Evolutionary conservation across 2,888 invertebrate genomes (phyloP), one percentile per base, ranked within the genome.

Genomic region (Diarsia brunnea): DNA sequence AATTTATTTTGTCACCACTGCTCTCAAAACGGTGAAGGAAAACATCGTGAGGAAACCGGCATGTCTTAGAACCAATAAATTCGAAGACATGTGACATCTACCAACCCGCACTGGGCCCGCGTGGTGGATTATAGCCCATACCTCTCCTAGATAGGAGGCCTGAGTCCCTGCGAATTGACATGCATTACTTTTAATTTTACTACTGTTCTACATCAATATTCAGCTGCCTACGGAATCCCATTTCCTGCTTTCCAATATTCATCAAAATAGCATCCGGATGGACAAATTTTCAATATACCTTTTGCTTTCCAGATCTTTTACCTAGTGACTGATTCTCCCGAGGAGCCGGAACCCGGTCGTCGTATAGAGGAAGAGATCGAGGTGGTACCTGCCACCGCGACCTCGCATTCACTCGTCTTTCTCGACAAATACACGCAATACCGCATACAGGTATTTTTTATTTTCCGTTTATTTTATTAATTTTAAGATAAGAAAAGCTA

Each of bases 371-470:
- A 99, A 94, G 98, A 99, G 95, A 98, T 98, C 79, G 99, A 99
- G 96, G 99, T 99, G 4, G 98, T 99, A 0, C 98, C 99, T 0
- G 99, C 99, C 0, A 97, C 98, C 0, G 98, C 98, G 68, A 98
- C 98, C 0, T 97, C 98, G 0, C 98, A 99, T 91, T 98, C 98
- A 79, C 97, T 99, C 21, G 98, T 99, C 1, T 98, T 98, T 91
- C 97, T 99, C 21, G 98, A 99, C 92, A 99, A 99, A 95, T 99
- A 98, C 94, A 99, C 99, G 0, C 98, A 98, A 89, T 99, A 99
- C 93, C 97, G 98, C 49, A 98, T 99, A 79, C 98, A 99, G 95
- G 96, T 96, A 89, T 77, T 60, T 31, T 24, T 49, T 53, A 53
- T 24, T 1, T 31, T 31, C 3, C 16, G 27, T 58, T 16, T n/a